phyloP scores from a whole-genome alignment of 1,140 invertebrate species.

The Penaeus vannamei region DNA sequence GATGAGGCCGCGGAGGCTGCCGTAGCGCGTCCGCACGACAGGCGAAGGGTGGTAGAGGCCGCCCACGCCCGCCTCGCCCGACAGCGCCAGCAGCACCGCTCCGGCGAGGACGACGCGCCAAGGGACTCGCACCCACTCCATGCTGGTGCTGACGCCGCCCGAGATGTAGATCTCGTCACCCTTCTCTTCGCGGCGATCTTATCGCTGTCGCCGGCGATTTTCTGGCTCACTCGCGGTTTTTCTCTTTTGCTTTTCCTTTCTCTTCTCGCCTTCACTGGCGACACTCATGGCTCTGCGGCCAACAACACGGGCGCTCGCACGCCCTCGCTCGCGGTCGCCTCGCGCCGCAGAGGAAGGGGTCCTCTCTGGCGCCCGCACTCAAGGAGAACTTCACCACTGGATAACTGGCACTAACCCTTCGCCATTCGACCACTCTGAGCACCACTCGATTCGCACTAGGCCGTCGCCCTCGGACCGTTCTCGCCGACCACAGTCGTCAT shows the following conservation, averaged over 20 bases:
- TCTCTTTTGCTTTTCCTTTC: background rate
- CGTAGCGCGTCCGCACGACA: constrained; percentile 73
- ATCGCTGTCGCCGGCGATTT: background rate
- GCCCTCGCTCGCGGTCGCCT: background rate
- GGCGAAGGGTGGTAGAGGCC: constrained; percentile 37
- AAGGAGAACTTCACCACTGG: too few relatives aligned
- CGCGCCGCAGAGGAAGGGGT: too few relatives aligned
- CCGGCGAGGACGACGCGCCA: background rate
- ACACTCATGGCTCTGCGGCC: background rate
- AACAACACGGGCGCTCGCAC: background rate
- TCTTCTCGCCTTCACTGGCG: background rate
- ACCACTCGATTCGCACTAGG: too few relatives aligned
- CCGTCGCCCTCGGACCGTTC: too few relatives aligned
- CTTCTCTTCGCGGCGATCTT: background rate
- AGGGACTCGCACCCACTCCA: background rate
- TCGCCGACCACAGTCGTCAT: too few relatives aligned
- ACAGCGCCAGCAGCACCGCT: background rate
- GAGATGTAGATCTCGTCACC: background rate
- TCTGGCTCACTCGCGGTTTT: constrained; percentile 11
- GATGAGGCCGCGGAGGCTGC: constrained; percentile 72
- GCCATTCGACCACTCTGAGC: too few relatives aligned
- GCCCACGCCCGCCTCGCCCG: background rate
- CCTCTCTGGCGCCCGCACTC: too few relatives aligned
- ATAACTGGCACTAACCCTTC: too few relatives aligned
- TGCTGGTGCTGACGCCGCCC: background rate